Conservation (phyloP, 2,797 vertebrate genomes). For the Discoglossus pictus region DNA sequence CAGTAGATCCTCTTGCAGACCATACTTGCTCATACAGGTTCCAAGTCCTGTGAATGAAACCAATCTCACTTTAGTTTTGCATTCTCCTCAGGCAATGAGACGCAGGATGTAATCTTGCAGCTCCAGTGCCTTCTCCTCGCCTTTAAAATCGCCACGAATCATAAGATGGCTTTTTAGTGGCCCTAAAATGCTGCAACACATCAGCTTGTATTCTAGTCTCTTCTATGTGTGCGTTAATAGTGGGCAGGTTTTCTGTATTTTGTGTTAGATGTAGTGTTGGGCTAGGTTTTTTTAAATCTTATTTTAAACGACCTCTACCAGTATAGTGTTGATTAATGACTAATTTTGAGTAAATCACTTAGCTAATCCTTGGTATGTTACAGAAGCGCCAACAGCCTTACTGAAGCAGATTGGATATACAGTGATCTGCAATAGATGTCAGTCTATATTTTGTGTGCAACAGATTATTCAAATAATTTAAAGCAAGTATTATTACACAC, state of each 20-base stretch:
- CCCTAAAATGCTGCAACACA: conserved; percentile 99
- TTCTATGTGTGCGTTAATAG: conserved; percentile 75
- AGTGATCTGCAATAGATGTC: conserved; percentile 76
- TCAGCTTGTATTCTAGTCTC: conserved; percentile 87
- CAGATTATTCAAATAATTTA: conserved; percentile 72
- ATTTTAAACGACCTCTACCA: conserved; percentile 2
- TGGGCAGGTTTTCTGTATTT: conserved; percentile 72
- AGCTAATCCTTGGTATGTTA: conserved; percentile 76
- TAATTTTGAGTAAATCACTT: conserved; percentile 73
- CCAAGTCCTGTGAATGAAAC: conserved; percentile 70
- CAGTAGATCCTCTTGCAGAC: conserved; percentile 60
- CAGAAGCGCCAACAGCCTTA: conserved; percentile 95
- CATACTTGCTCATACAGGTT: conserved; percentile 64
- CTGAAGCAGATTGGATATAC: conserved; percentile 70
- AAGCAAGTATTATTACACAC: conserved; percentile 76
- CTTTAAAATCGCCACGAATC: conserved; percentile 96
- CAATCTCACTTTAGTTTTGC: conserved; percentile 84
- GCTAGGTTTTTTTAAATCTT: conserved; percentile 66
- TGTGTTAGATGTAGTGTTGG: conserved; percentile 71
- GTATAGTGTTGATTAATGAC: conserved; percentile 53
- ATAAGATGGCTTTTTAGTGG: conserved; percentile 97
- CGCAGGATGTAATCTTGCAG: conserved; percentile 86
- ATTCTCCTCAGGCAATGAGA: conserved; percentile 88
- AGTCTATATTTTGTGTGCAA: conserved; percentile 80
- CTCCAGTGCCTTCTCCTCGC: conserved; percentile 96